Percentiles rank a stretch among this genome's conserved stretches.
These are phyloP conservation scores for Strigops habroptila DNA, from an alignment of 2,113 vertebrate genomes.

Conservation along the genomic window DNA sequence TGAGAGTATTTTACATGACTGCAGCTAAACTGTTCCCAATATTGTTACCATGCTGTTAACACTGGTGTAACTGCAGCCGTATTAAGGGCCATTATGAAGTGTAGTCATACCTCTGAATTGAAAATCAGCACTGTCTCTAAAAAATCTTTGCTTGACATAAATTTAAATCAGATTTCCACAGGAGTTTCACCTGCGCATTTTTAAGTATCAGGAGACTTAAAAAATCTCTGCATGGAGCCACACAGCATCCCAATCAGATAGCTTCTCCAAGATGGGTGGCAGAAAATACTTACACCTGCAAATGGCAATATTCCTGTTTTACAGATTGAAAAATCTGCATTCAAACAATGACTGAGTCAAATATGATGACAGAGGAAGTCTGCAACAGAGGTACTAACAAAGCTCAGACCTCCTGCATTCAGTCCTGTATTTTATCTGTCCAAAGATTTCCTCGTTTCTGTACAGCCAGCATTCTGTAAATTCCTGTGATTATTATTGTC, in stretches of 20 bases:
- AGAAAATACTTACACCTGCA: not conserved
- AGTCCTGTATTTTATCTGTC: not conserved
- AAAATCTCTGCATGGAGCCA: not conserved
- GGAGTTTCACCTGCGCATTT: not conserved
- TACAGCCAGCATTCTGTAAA: not conserved
- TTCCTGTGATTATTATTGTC: not conserved
- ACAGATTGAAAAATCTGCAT: not conserved
- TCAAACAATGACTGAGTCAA: not conserved
- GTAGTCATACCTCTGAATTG: not conserved
- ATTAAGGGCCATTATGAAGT: not conserved
- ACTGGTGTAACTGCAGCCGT: not conserved
- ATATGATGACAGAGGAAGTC: not conserved
- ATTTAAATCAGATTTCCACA: not conserved
- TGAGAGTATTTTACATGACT: not conserved
- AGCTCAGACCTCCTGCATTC: not conserved
- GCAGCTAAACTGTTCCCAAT: not conserved
- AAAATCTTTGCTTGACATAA: not conserved
- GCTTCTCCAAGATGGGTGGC: not conserved
- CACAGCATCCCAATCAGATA: not conserved
- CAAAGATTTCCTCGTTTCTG: not conserved
- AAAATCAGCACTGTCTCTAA: not conserved
- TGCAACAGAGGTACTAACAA: not conserved
- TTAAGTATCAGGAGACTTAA: not conserved
- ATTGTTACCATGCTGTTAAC: not conserved
- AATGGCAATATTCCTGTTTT: not conserved